Conservation (phyloP, 2,113 vertebrate genomes). For the Hemibagrus wyckioides region DNA sequence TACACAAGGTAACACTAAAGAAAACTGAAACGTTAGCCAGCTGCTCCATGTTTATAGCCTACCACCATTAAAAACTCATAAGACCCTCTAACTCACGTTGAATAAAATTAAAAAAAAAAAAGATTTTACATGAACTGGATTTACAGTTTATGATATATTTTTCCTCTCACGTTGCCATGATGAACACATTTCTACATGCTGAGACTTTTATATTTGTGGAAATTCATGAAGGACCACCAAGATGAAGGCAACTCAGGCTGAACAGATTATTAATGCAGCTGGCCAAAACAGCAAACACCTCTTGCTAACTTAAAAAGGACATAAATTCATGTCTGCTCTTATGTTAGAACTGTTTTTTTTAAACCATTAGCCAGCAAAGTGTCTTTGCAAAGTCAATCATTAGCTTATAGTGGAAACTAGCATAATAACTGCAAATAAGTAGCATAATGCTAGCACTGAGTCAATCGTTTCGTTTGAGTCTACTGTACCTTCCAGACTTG, state of each 20-base stretch:
- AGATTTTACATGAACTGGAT: neutral
- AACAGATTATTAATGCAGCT: slow-evolving; percentile 17
- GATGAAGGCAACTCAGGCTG: slow-evolving; percentile 45
- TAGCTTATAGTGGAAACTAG: neutral
- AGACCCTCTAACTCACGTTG: neutral
- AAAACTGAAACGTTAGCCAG: neutral
- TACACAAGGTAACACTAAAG: neutral
- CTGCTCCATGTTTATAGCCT: neutral
- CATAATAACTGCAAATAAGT: neutral
- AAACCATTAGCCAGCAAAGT: neutral
- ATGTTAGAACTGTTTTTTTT: neutral
- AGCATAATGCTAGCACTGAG: neutral
- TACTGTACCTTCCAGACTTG: neutral
- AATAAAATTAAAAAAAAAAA: neutral
- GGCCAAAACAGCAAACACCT: slow-evolving; percentile 31
- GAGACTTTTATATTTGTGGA: slow-evolving; percentile 49
- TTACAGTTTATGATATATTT: slow-evolving; percentile 32
- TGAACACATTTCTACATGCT: slow-evolving; percentile 47
- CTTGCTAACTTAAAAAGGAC: neutral
- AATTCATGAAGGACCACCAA: slow-evolving; percentile 61
- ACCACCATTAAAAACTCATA: slow-evolving; percentile 1
- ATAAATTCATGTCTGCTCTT: slow-evolving; percentile 15
- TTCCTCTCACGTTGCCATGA: slow-evolving; percentile 41
- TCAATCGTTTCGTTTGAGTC: too few species aligned
- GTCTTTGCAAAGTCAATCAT: neutral